Base-by-base conservation (phyloP, 2,797 vertebrate genomes). In the Pipistrellus pipistrellus region DNA sequence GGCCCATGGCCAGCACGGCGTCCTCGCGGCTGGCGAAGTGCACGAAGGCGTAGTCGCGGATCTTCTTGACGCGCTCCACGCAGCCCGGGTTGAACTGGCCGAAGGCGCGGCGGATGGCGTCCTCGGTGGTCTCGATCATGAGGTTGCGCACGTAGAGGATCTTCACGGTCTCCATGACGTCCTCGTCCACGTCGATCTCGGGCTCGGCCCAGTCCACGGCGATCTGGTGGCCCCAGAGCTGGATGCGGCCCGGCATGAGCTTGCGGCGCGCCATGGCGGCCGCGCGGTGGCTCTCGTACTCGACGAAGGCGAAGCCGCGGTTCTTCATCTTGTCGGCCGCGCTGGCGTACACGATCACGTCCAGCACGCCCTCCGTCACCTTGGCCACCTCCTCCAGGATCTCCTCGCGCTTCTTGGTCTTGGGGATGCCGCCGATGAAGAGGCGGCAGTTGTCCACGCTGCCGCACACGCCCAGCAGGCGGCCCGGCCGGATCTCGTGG, bases 261-360 rank as follows among this genome's bases (percentile, higher is more conserved):
- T 99, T 99, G 96, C 99, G 99, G 96, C 99, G 99, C 53, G 99
- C 99, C 99, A 99, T 99, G 83, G 99, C 99, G 0, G 99, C 99
- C 0, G 99, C 99, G 27, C 99, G 98, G 97, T 99, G 99, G 20
- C 99, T 99, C 97, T 99, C 99, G 3, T 99, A 99, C 96, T 99
- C 99, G 73, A 99, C 99, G 10, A 99, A 99, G 95, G 99, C 99
- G 1, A 99, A 99, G 95, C 99, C 99, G 76, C 99, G 99, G 97
- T 99, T 99, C 98, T 99, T 99, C 99, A 99, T 99, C 98, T 99
- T 99, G 98, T 99, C 99, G 9, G 99, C 99, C 0, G 99, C 99
- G 0, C 99, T 99, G 82, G 99, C 99, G 4, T 99, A 99, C 76
- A 99, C 99, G 0, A 99, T 99, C 89, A 99, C 99, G 2, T 99